Evolutionary conservation across 2,113 vertebrate species (phyloP), one percentile per base, ranked within the genome.

Genomic region (Vulpes ferrilata): DNA sequence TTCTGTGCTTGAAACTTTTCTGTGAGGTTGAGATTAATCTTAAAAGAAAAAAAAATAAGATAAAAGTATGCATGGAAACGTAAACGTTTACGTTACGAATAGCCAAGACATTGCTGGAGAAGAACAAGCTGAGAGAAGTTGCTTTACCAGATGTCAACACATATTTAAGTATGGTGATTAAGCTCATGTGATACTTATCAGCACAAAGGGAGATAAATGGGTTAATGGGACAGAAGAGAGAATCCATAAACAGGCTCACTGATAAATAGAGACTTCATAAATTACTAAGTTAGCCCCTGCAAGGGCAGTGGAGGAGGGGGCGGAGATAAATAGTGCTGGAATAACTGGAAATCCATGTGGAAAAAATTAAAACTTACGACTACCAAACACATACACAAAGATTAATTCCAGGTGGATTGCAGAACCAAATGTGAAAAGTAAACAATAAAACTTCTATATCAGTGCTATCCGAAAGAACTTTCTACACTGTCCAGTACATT

Each of bases 361-460:
- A 82, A 82, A 86, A 90, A 60, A 78, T 88, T 92, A 95, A 86
- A 60, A 84, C 51, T 74, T 79, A 55, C 65, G 13, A 19, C 25
- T 57, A 85, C 43, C 81, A 93, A 92, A 94, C 27, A 71, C 23
- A 35, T 7, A 27, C 5, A 13, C n/a, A n/a, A 59, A 74, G 80
- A 30, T 91, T 88, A 88, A 95, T 51, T 71, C 86, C 67, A 93
- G 76, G 76, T 59, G 55, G 48, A 88, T 32, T 64, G 5, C 5
- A 64, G 53, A 60, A 55, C 43, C 76, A 83, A 76, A 35, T 3
- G 59, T 38, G 23, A 48, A 64, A 90, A 81, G 59, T 30, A 69
- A 95, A 22, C 51, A 93, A 25, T 22, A 7, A 35, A 43, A 71
- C 35, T 22, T 53, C 48, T 38, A n/a, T 20, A 43, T 67, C 7